Conservation (phyloP, 2,113 vertebrate genomes). For the Austrofundulus limnaeus region DNA sequence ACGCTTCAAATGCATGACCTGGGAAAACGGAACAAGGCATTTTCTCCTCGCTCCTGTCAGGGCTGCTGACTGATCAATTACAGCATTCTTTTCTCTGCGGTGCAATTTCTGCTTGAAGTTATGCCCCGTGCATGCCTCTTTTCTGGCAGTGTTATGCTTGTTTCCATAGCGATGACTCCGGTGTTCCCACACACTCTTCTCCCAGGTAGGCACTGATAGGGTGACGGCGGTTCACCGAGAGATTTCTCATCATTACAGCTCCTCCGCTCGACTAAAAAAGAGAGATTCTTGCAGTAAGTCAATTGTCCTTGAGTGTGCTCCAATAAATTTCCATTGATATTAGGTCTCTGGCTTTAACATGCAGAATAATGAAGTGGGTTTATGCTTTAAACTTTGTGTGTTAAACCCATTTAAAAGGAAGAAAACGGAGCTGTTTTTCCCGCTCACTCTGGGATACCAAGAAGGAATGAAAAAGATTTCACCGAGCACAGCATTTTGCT, state of each 20-base stretch:
- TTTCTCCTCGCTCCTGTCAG: slow-evolving; percentile 18
- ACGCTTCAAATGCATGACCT: slow-evolving; percentile 19
- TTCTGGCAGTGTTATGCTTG: slow-evolving; percentile 69
- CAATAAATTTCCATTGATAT: slow-evolving; percentile 54
- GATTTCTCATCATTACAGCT: slow-evolving; percentile 67
- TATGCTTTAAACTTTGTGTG: not conserved
- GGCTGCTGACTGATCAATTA: slow-evolving; percentile 40
- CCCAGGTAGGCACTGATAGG: slow-evolving; percentile 68
- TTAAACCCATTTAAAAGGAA: slow-evolving; percentile 18
- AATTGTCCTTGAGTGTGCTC: slow-evolving; percentile 58
- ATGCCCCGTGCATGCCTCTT: slow-evolving; percentile 34
- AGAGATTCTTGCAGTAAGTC: slow-evolving; percentile 40
- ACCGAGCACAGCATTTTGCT: not conserved
- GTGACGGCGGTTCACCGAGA: slow-evolving; percentile 61
- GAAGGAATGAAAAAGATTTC: not conserved
- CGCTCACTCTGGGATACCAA: slow-evolving; percentile 4
- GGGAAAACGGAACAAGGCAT: slow-evolving; percentile 23
- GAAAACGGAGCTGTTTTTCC: not conserved
- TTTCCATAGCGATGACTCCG: slow-evolving; percentile 80
- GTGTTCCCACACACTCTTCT: slow-evolving; percentile 68
- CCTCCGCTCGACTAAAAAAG: slow-evolving; percentile 52
- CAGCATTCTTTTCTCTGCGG: slow-evolving; percentile 19
- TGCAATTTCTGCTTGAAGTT: slow-evolving; percentile 34
- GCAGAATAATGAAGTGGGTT: slow-evolving; percentile 17
- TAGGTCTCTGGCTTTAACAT: slow-evolving; percentile 19